Base-by-base conservation (phyloP, 1,140 invertebrate species). In the Ridgeia piscesae region DNA sequence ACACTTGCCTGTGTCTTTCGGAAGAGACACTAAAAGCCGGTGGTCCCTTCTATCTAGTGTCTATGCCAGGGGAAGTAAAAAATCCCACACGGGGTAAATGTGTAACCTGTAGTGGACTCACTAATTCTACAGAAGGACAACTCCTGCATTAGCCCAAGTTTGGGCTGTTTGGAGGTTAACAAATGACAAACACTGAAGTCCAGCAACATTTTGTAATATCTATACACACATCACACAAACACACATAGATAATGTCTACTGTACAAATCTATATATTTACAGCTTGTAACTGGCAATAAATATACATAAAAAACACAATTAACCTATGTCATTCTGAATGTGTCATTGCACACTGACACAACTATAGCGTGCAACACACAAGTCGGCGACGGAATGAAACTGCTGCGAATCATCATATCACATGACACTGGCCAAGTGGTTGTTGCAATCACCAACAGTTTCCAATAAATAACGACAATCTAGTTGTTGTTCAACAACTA, bases 251-350 rank as follows among this genome's bases (percentile, higher is more conserved):
- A 77, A 77, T 77, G 58, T 77, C 58, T 77, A 77, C 58, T 77
- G 58, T 77, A 77, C 58, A 77, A 77, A 21, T 77, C 58, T 77
- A 77, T 77, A 77, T 77, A 77, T 77, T 77, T 77, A 77, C 58
- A 77, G 58, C 58, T 77, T 77, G 58, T 77, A 27, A 77, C 58
- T 27, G 58, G 58, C 58, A 77, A 77, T 77, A 77, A 77, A 77
- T 77, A 77, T 77, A 77, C 58, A 77, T 77, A 77, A 77, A n/a
- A 77, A 77, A 17, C 58, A 77, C 11, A 77, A 77, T 77, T 77
- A 77, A 77, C 58, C 58, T 77, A 77, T 21, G 58, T 21, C 58
- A 77, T 21, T 77, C 27, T 77, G 14, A 2, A 27, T 27, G 14
- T 21, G 27, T 77, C 58, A 77, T 0, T 77, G 27, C 58, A 9